Conservation (phyloP, 2,113 vertebrate genomes). For the Festucalex cinctus region DNA sequence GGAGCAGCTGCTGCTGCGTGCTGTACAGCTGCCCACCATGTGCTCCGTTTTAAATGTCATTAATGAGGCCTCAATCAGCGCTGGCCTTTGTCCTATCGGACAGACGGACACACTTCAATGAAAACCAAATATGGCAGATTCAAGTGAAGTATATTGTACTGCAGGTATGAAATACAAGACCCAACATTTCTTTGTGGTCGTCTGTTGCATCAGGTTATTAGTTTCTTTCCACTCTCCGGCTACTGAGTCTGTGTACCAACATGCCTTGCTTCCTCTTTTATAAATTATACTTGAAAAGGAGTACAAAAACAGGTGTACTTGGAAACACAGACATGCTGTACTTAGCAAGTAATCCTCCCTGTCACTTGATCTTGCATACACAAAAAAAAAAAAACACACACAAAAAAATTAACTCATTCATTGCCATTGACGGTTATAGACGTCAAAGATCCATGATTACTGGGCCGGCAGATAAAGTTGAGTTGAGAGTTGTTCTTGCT, state of each 20-base stretch:
- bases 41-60: conserved; percentile 26
- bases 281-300: conserved; percentile 48
- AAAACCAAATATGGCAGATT: neutral
- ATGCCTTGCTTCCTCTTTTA: conserved; percentile 34
- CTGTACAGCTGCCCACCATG: conserved; percentile 27
- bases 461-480: no score
- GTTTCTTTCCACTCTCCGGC: conserved; percentile 1
- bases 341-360: conserved; percentile 38
- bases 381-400: neutral
- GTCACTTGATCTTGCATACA: conserved; percentile 3
- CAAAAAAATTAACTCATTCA: no score
- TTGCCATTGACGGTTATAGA: no score
- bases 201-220: conserved; percentile 33
- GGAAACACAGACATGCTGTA: conserved; percentile 31
- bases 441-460: no score
- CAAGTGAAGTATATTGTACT: conserved; percentile 5
- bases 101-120: conserved; percentile 22
- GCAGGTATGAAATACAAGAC: conserved; percentile 39
- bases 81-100: conserved; percentile 21
- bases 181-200: conserved; percentile 34
- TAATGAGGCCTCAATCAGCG: conserved; percentile 20
- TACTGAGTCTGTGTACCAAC: conserved; percentile 39
- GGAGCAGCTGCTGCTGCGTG: conserved; percentile 38
- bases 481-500: no score
- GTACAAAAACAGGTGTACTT: no score